Evolutionary conservation across 2,797 vertebrate species (phyloP).

Genomic region (Onychomys arenicola): DNA sequence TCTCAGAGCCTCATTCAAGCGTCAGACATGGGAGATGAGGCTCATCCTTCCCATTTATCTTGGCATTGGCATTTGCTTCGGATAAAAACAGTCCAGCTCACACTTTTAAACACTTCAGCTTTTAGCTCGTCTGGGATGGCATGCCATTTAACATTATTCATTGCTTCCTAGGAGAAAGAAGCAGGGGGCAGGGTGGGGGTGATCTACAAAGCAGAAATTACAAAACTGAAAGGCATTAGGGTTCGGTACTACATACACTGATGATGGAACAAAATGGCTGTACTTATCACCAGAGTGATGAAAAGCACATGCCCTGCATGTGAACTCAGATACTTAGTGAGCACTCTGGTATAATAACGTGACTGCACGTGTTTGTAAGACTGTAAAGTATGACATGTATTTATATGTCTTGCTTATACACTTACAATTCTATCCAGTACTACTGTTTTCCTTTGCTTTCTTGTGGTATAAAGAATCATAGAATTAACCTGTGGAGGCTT

Average conservation of each 20-base stretch:
- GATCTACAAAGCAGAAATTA: background rate
- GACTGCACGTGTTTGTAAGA: background rate
- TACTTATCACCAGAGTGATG: background rate
- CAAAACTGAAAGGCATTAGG: background rate
- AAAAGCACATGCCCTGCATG: background rate
- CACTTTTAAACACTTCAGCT: background rate
- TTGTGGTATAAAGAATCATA: background rate
- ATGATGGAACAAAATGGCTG: background rate
- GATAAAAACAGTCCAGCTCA: background rate
- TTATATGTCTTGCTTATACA: background rate
- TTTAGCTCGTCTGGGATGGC: background rate
- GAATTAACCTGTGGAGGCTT: background rate
- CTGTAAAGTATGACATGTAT: background rate
- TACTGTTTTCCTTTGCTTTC: background rate
- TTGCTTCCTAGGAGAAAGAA: slow-evolving; percentile 35
- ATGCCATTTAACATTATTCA: background rate
- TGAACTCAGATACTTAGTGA: background rate
- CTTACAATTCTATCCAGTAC: background rate
- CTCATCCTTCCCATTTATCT: background rate
- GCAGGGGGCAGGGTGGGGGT: background rate
- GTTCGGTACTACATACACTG: background rate
- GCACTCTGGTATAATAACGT: background rate
- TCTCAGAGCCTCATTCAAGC: background rate
- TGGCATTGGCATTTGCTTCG: background rate
- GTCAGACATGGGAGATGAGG: background rate